phyloP scores from a whole-genome alignment of 2,888 invertebrate genomes.

The Julus scandinavius region DNA sequence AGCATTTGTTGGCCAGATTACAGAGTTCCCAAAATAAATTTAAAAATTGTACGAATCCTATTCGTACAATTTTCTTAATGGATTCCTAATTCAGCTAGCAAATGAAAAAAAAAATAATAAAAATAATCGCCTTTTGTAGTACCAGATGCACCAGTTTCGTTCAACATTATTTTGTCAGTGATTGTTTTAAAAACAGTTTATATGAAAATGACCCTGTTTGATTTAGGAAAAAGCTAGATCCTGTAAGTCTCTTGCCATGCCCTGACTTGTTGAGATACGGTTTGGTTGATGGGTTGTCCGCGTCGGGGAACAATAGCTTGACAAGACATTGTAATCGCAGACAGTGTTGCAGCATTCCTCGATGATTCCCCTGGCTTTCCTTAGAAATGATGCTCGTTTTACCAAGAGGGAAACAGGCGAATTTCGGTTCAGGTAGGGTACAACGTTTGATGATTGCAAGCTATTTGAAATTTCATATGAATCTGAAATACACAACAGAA shows the following conservation, averaged over 20 bases:
- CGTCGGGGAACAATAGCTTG: background rate
- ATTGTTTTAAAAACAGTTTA: background rate
- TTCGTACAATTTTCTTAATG: background rate
- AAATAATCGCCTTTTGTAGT: background rate
- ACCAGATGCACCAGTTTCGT: conserved; percentile 4
- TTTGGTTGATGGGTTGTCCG: background rate
- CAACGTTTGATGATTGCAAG: background rate
- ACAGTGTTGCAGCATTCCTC: conserved; percentile 4
- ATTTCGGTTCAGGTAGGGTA: background rate
- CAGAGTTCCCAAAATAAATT: background rate
- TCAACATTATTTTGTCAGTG: background rate
- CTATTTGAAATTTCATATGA: background rate
- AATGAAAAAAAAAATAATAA: background rate
- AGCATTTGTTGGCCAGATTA: conserved; percentile 9
- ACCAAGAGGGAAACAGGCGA: conserved; percentile 11
- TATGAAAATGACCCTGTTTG: conserved; percentile 27
- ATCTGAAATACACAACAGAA: conserved; percentile 2
- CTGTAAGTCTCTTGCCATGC: background rate
- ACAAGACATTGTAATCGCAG: background rate
- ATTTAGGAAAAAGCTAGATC: conserved; percentile 31
- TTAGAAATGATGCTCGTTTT: conserved; percentile 12
- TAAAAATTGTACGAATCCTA: background rate
- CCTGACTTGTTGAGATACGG: background rate
- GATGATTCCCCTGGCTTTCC: background rate
- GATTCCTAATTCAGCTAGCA: background rate